A percentile compares a stretch with the other conserved stretches of the same genome.
These are phyloP conservation scores for Agelastica alni DNA, from an alignment of 2,888 invertebrate species.

Conservation along the genomic window DNA sequence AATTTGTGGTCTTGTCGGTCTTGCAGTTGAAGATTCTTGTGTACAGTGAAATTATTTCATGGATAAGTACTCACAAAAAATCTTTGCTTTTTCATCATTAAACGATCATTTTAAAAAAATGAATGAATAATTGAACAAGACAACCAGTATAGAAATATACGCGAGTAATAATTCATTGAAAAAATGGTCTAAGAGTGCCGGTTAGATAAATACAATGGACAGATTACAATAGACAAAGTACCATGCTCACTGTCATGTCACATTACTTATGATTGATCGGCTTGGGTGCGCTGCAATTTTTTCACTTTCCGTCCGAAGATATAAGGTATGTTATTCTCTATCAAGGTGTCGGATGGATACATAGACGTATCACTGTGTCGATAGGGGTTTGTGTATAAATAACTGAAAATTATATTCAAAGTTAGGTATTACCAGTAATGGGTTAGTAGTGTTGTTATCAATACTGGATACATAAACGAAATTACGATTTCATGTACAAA, in stretches of 20 bases:
- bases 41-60: no score
- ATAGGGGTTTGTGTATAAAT: background rate
- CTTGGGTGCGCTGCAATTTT: slow-evolving; percentile 40
- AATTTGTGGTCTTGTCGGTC: no score
- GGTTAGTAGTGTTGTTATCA: no score
- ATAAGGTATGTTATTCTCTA: slow-evolving; percentile 42
- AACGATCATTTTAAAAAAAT: no score
- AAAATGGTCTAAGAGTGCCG: slow-evolving; percentile 50
- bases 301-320: slow-evolving; percentile 40
- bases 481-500: no score
- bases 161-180: slow-evolving; percentile 47
- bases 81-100: no score
- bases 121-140: no score
- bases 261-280: slow-evolving; percentile 58
- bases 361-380: slow-evolving; percentile 20
- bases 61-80: no score
- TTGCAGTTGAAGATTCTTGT: no score
- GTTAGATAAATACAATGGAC: slow-evolving; percentile 53
- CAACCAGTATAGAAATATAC: no score
- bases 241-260: slow-evolving; percentile 58
- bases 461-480: no score
- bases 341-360: slow-evolving; percentile 26
- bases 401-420: background rate
- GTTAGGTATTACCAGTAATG: no score
- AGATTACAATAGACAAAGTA: slow-evolving; percentile 59